Evolutionary conservation across 2,113 vertebrate species (phyloP).

Genomic region (Galemys pyrenaicus): DNA sequence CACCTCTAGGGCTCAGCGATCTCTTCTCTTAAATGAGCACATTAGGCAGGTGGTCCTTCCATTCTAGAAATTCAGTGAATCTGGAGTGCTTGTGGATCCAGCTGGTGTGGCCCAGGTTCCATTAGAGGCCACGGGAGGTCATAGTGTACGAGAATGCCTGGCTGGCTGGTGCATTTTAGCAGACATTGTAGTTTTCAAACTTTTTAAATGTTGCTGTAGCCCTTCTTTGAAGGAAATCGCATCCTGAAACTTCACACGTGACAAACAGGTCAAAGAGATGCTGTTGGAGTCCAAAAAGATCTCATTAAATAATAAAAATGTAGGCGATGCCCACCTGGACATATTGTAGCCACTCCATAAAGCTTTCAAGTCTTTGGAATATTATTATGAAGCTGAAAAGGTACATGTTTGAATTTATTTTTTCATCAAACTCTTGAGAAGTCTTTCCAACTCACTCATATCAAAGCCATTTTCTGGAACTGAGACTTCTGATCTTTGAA

Average conservation of each 20-base stretch:
- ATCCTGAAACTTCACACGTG: not conserved
- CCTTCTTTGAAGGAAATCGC: not conserved
- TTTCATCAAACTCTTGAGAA: not conserved
- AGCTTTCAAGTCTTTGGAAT: not conserved
- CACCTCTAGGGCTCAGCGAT: not conserved
- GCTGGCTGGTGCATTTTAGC: not conserved
- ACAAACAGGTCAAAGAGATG: not conserved
- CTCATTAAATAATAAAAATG: not conserved
- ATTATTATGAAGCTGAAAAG: not conserved
- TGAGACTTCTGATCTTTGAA: not conserved
- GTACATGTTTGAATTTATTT: not conserved
- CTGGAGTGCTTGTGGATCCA: accelerated
- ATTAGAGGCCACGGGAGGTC: accelerated
- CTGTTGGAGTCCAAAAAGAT: not conserved
- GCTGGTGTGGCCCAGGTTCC: not conserved
- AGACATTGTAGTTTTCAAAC: not conserved
- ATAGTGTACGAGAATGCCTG: not conserved
- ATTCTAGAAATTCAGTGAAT: not conserved
- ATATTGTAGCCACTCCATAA: accelerated
- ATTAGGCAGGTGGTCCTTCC: not conserved
- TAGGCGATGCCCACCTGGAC: accelerated
- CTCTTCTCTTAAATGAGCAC: not conserved
- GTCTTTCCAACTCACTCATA: not conserved
- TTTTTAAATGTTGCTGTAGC: not conserved
- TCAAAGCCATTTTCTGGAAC: not conserved